phyloP scores from a whole-genome alignment of 2,797 vertebrate genomes.

The Adrianichthys oophorus region DNA sequence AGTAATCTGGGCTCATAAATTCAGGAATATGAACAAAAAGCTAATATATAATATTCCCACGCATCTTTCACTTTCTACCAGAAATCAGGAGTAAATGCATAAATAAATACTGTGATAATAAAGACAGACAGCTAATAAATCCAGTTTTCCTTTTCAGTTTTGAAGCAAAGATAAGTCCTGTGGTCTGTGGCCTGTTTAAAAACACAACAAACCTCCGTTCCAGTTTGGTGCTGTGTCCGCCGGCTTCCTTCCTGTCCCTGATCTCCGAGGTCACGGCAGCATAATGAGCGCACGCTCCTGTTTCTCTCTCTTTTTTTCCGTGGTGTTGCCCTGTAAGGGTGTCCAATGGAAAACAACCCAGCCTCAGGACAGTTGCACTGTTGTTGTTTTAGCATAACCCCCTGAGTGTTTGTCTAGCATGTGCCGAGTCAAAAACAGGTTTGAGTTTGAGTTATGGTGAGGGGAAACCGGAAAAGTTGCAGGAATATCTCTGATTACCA shows the following conservation, averaged over 20 bases:
- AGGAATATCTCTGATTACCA: conserved; percentile 57
- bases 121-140: not conserved
- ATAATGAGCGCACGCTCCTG: conserved; percentile 54
- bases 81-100: no score
- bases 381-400: conserved; percentile 37
- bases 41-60: no score
- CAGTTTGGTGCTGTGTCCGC: conserved; percentile 37
- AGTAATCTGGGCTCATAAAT: no score
- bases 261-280: conserved; percentile 61
- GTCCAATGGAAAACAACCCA: conserved; percentile 31
- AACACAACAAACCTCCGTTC: conserved; percentile 30
- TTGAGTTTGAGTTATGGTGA: conserved; percentile 55
- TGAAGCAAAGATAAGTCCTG: conserved; percentile 23
- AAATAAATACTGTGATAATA: no score
- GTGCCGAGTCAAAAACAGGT: conserved; percentile 19
- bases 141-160: conserved; percentile 8
- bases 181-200: conserved; percentile 29
- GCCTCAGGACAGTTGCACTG: conserved; percentile 27
- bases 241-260: conserved; percentile 64
- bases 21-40: no score
- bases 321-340: conserved; percentile 18
- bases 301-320: conserved; percentile 26
- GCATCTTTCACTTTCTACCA: no score
- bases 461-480: conserved; percentile 41
- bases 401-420: conserved; percentile 22